Base-by-base conservation (phyloP, 2,113 vertebrate genomes). In the Micromys minutus region DNA sequence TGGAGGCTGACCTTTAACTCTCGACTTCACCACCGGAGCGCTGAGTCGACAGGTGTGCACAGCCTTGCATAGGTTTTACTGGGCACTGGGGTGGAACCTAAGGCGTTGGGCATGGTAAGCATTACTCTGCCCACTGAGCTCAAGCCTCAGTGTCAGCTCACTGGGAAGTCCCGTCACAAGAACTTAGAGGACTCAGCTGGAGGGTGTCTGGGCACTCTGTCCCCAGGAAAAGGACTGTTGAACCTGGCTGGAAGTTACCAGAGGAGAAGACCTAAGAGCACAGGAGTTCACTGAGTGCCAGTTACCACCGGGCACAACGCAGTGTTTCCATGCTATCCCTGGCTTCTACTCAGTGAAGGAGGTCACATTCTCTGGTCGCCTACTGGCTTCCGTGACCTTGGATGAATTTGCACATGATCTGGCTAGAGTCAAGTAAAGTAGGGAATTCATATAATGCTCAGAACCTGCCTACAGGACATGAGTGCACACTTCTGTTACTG, bases 251-350 rank as follows among this genome's bases (percentile, higher is more conserved):
- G n/a, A 83, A 63, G 4, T 79, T 21, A 22, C n/a, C 65, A 5
- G 19, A 34, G 42, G 52, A 39, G 11, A 34, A 59, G 36, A 4
- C 29, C 34, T 55, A 13, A 36, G 15, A 55, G 80, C 36, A 15
- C 34, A 42, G 45, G 47, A 84, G 42, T 50, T 50, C 1, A 5
- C 12, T 65, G 31, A 86, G 42, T 7, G 52, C 34, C 22, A 7
- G 17, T 31, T 47, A 26, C 17, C 24, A 55, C n/a, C 4, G 4
- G 65, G 11, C 9, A 11, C 1, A 26, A 6, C 0, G 0, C 1
- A 0, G 3, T 3, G 42, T 29, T 17, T 22, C 61, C 21, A 1
- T 1, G 39, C 13, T 10, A 9, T 26, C 22, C 29, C 47, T 24
- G 21, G 2, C 31, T 92, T 29, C 59, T n/a, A 3, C 47, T 79